phyloP scores from a whole-genome alignment of 2,888 invertebrate genomes.

The Trichacis sp. region DNA sequence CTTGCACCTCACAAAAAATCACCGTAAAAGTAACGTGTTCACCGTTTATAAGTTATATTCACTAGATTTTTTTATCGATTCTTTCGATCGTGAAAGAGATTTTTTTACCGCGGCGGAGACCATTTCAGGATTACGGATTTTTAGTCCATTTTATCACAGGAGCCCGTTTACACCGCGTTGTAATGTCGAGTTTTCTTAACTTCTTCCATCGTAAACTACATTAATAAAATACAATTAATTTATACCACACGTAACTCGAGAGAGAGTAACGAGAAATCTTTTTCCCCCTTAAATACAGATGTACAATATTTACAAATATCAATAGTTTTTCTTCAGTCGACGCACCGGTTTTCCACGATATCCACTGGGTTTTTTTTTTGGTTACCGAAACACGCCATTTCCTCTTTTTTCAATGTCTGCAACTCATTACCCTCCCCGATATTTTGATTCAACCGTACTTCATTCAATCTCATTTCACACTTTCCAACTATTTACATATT shows the following conservation, averaged over 20 bases:
- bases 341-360: not conserved
- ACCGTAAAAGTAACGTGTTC: not conserved
- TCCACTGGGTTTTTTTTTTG: not conserved
- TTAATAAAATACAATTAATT: slow-evolving; percentile 43
- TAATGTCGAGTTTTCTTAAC: slow-evolving; percentile 50
- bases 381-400: not conserved
- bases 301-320: slow-evolving; percentile 34
- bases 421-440: not conserved
- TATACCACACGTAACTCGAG: slow-evolving; percentile 44
- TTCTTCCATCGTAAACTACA: too few species aligned
- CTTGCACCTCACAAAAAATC: too few species aligned
- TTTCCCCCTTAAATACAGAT: slow-evolving; percentile 17
- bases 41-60: slow-evolving; percentile 45
- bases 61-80: slow-evolving; percentile 64
- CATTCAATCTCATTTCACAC: slow-evolving; percentile 17
- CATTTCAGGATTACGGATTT: slow-evolving; percentile 48
- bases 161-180: slow-evolving; percentile 55
- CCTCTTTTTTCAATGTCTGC: too few species aligned
- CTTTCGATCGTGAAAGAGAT: slow-evolving; percentile 39
- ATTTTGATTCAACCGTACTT: not conserved
- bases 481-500: slow-evolving; percentile 45
- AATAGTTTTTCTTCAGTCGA: slow-evolving; percentile 2
- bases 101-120: slow-evolving; percentile 44
- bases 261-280: slow-evolving; percentile 44
- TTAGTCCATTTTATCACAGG: slow-evolving; percentile 65